phyloP scores from a whole-genome alignment of 2,888 invertebrate genomes.

The Spodoptera picta region DNA sequence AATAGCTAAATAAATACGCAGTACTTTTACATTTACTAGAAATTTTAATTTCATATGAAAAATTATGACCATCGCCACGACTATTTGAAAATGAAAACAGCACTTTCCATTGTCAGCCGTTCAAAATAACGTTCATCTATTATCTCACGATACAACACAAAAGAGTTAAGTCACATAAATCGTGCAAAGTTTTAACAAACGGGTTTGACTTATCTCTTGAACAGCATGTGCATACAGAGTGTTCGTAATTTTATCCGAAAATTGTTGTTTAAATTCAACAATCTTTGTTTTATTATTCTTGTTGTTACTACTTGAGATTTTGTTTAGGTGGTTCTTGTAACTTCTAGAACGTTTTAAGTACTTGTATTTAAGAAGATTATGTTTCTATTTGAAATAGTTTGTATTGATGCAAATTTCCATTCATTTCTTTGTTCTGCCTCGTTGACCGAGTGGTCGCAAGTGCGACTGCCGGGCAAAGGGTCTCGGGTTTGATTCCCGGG shows the following conservation, averaged over 20 bases:
- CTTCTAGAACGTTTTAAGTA: background rate
- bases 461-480: too few relatives aligned
- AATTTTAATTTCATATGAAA: too few relatives aligned
- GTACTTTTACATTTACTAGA: too few relatives aligned
- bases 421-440: too few relatives aligned
- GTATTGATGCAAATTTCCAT: too few relatives aligned
- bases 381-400: too few relatives aligned
- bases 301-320: slow-evolving; percentile 36
- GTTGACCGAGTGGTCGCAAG: too few relatives aligned
- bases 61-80: background rate
- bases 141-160: slow-evolving; percentile 35
- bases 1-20: too few relatives aligned
- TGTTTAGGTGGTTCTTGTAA: slow-evolving; percentile 5
- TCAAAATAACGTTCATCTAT: slow-evolving; percentile 15
- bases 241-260: slow-evolving; percentile 42
- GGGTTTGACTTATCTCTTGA: slow-evolving; percentile 35
- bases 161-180: slow-evolving; percentile 42
- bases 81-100: background rate
- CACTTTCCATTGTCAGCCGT: background rate
- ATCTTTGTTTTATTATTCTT: slow-evolving; percentile 46
- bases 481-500: too few relatives aligned
- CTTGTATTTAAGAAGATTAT: background rate
- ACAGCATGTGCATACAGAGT: slow-evolving; percentile 39
- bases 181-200: slow-evolving; percentile 40
- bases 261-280: slow-evolving; percentile 39